These are phyloP conservation scores for Drosophila pseudotakahashii DNA, from an alignment of 2,888 invertebrate genomes.

Conservation along the genomic window DNA sequence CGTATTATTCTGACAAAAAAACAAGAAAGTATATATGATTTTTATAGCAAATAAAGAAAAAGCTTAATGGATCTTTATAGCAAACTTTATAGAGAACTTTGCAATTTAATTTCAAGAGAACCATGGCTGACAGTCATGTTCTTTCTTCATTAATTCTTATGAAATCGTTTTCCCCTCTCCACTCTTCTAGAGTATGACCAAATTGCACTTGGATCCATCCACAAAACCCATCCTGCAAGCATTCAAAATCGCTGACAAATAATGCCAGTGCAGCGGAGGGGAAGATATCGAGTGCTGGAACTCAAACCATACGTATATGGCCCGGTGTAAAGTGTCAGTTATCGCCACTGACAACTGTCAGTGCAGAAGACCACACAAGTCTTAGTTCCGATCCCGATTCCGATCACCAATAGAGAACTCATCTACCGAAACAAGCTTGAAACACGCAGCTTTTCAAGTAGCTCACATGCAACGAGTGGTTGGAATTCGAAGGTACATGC, in stretches of 20 bases:
- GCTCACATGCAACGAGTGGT: conserved; percentile 31
- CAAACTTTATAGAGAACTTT: no score
- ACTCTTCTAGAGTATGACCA: no score
- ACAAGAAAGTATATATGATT: no score
- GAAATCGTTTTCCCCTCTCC: no score
- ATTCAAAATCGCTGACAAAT: conserved; percentile 10
- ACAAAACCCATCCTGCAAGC: conserved; percentile 13
- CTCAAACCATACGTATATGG: not conserved
- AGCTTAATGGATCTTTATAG: no score
- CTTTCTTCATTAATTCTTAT: no score
- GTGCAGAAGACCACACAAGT: conserved; percentile 63
- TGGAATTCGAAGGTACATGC: conserved; percentile 62
- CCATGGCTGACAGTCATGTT: no score
- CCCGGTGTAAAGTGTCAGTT: conserved; percentile 69
- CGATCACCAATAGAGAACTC: conserved; percentile 1
- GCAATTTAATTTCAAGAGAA: no score
- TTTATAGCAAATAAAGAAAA: no score
- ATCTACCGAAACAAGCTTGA: not conserved
- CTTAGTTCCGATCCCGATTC: not conserved
- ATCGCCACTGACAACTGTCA: conserved; percentile 67
- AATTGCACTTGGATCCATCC: not conserved
- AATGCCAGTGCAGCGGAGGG: not conserved
- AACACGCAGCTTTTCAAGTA: conserved; percentile 38
- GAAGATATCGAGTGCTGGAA: not conserved
- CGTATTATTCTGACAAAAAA: no score